These are phyloP conservation scores for Apoda limacodes DNA, from an alignment of 2,888 invertebrate genomes.

Conservation along the genomic window DNA sequence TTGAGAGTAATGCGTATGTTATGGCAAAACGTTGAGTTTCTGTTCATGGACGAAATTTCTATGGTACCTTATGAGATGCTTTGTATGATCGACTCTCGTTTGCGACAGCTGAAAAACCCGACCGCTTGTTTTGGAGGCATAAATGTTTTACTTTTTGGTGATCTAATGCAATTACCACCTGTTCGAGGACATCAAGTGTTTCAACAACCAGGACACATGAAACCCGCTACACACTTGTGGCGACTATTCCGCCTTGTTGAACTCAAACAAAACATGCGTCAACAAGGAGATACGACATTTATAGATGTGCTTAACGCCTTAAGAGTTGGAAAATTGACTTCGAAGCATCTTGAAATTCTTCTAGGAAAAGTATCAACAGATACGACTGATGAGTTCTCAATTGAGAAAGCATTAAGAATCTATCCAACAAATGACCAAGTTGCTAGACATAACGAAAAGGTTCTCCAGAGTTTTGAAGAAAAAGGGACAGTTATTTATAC, in stretches of 20 bases:
- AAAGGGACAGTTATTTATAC: constrained; percentile 17
- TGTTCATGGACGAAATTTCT: constrained; percentile 25
- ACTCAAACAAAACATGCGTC: constrained; percentile 15
- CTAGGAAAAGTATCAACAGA: constrained; percentile 6
- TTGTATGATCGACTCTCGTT: constrained; percentile 22
- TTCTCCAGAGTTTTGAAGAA: constrained; percentile 14
- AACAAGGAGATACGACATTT: constrained; percentile 15
- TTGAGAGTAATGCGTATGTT: constrained; percentile 22
- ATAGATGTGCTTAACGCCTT: constrained; percentile 14
- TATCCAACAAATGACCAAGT: constrained; percentile 18
- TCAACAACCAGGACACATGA: constrained; percentile 16
- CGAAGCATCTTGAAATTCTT: constrained; percentile 10
- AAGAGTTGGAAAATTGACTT: constrained; percentile 14
- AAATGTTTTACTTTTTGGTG: constrained; percentile 18
- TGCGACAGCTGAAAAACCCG: constrained; percentile 17
- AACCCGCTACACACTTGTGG: constrained; percentile 18
- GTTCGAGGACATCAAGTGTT: constrained; percentile 18
- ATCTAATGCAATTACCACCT: too few relatives aligned
- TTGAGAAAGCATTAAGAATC: constrained; percentile 15
- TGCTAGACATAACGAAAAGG: constrained; percentile 14
- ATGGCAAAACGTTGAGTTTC: constrained; percentile 22
- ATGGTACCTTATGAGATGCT: constrained; percentile 27
- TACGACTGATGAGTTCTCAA: too few relatives aligned
- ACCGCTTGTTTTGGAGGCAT: constrained; percentile 14
- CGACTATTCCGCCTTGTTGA: constrained; percentile 11